Conservation (phyloP, 1,140 invertebrate species). For the Ephestia elutella region DNA sequence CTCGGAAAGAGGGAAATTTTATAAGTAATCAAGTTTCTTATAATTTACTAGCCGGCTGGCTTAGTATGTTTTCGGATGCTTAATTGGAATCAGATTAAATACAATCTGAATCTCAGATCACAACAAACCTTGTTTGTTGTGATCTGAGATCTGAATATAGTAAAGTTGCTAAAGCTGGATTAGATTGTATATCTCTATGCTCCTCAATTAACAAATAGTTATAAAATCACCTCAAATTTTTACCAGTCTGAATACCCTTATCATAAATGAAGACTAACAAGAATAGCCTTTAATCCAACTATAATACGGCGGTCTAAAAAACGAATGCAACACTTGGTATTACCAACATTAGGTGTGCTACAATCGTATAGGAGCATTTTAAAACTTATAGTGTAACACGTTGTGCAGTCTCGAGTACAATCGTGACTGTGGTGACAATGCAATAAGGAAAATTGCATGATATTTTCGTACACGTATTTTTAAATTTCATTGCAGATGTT, state of each 20-base stretch:
- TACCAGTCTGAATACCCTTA: neutral
- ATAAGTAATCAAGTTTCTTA: neutral
- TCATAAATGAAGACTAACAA: neutral
- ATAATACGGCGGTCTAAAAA: neutral
- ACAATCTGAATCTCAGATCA: too few relatives aligned
- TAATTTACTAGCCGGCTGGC: too few relatives aligned
- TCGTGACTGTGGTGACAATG: conserved; percentile 8
- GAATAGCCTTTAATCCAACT: neutral
- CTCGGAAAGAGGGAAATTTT: too few relatives aligned
- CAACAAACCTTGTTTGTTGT: too few relatives aligned
- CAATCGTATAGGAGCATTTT: neutral
- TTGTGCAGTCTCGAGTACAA: conserved; percentile 2
- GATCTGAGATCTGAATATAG: too few relatives aligned
- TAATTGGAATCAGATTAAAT: too few relatives aligned
- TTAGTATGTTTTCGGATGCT: too few relatives aligned
- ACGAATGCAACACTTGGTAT: neutral
- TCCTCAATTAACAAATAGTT: too few relatives aligned
- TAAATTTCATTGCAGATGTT: conserved; percentile 4
- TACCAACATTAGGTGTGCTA: neutral
- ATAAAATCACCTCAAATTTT: neutral
- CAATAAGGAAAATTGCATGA: conserved; percentile 4
- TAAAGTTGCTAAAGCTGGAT: too few relatives aligned
- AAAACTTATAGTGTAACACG: neutral
- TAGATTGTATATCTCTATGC: too few relatives aligned
- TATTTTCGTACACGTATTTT: conserved; percentile 5